Percentiles rank a stretch among this genome's conserved stretches.
Conservation (phyloP, 2,888 invertebrate genomes). For the Netelia virgata region DNA sequence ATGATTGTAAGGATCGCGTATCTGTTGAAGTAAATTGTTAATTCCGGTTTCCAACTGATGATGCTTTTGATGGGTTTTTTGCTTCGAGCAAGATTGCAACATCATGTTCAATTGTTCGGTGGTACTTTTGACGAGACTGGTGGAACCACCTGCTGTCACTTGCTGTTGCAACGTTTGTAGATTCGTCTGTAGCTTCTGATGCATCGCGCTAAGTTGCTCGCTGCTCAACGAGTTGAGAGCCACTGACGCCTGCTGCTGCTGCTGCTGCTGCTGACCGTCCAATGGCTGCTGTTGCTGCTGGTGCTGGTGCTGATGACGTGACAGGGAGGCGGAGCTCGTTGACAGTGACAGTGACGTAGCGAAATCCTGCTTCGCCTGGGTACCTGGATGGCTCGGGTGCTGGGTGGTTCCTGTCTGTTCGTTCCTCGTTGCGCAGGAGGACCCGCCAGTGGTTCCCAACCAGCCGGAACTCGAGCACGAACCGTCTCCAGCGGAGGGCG, state of each 20-base stretch:
- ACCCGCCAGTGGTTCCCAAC: conserved; percentile 77
- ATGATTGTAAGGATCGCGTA: conserved; percentile 69
- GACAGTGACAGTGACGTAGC: conserved; percentile 50
- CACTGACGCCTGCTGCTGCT: conserved; percentile 70
- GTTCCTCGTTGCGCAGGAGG: conserved; percentile 79
- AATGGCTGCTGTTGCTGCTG: conserved; percentile 74
- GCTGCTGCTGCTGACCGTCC: conserved; percentile 71
- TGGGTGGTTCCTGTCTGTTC: conserved; percentile 78
- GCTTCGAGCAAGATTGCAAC: conserved; percentile 81
- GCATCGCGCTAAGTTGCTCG: conserved; percentile 83
- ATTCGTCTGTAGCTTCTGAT: conserved; percentile 82
- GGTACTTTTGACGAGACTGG: conserved; percentile 66
- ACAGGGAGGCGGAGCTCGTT: conserved; percentile 70
- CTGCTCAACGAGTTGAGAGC: conserved; percentile 77
- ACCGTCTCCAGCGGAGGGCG: conserved; percentile 84
- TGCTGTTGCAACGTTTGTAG: conserved; percentile 80
- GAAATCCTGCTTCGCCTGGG: conserved; percentile 76
- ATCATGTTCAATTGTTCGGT: conserved; percentile 80
- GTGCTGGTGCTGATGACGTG: conserved; percentile 73
- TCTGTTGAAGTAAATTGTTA: conserved; percentile 68
- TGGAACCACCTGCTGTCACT: conserved; percentile 69
- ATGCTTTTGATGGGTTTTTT: conserved; percentile 77
- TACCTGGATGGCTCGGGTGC: conserved; percentile 71
- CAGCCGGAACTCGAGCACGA: conserved; percentile 83
- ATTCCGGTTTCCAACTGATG: conserved; percentile 67